Evolutionary conservation across 2,888 invertebrate genomes (phyloP).

Genomic region (Eupithecia abbreviata): DNA sequence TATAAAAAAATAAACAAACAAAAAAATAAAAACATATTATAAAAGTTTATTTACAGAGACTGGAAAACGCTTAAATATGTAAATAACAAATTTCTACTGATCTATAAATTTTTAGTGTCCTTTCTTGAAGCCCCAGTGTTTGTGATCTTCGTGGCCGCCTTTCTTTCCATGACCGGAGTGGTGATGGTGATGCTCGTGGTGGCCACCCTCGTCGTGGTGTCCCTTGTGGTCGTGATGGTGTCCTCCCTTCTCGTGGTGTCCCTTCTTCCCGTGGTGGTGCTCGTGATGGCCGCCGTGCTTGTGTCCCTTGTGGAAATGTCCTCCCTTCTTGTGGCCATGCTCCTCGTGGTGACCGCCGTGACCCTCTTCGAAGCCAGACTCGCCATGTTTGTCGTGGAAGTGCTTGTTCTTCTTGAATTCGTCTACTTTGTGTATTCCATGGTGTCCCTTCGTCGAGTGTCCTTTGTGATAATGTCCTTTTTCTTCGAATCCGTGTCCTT

Average conservation of each 20-base stretch:
- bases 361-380: conserved; percentile 89
- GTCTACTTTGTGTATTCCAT: conserved; percentile 92
- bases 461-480: conserved; percentile 91
- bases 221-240: conserved; percentile 91
- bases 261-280: conserved; percentile 91
- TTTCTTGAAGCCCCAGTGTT: conserved; percentile 89
- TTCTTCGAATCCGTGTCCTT: conserved; percentile 81
- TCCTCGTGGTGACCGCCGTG: conserved; percentile 90
- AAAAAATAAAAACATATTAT: not conserved
- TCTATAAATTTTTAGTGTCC: conserved; percentile 64
- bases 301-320: conserved; percentile 90
- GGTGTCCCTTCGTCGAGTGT: conserved; percentile 92
- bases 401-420: conserved; percentile 93
- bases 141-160: conserved; percentile 90
- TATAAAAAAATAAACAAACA: not conserved
- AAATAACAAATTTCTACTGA: conserved; percentile 35
- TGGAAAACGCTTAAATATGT: conserved; percentile 27
- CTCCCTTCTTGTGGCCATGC: conserved; percentile 91
- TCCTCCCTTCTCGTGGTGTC: conserved; percentile 90
- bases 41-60: conserved; percentile 20
- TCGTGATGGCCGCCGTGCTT: conserved; percentile 90
- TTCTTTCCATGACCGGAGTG: conserved; percentile 90
- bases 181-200: conserved; percentile 90
- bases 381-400: conserved; percentile 92
- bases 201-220: conserved; percentile 90